Evolutionary conservation across 2,888 invertebrate genomes (phyloP), one percentile per base, ranked within the genome.

Genomic region (Lycophotia porphyrea): DNA sequence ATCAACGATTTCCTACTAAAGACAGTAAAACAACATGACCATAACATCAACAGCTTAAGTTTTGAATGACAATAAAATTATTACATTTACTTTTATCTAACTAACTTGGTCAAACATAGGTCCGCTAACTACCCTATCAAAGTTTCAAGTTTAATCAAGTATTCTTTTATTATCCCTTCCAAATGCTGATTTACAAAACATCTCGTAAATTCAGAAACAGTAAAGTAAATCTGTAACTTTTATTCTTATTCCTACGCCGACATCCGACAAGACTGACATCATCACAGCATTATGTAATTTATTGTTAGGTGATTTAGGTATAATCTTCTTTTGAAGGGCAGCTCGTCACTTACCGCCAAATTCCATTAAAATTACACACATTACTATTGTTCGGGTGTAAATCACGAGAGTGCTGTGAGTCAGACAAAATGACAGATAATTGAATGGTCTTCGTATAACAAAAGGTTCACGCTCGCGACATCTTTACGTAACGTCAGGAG

Each of bases 301-400:
- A 72, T 83, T 71, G 34, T 74, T n/a, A 72, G 39, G 39, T 31
- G 58, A 58, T 58, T 60, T 34, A 60, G 21, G 34, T 49, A 58
- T 60, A 76, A 80, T 81, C 60, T 72, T 67, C 34, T 31, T 34
- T 64, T 71, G 77, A 87, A 87, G 80, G 81, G 75, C 78, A 77
- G n/a, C 47, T 77, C 72, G 61, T 74, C 78, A 80, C 75, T 84
- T 87, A 74, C n/a, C 64, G 61, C 73, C 49, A 80, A 86, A 87
- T 84, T 86, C 72, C 67, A 76, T 82, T 73, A 85, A 84, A 85
- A 80, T 78, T 78, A 86, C 80, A 80, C 71, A 64, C 82, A 86
- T 82, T 87, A 83, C 85, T 84, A 88, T 88, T 88, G 87, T 88
- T 81, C 70, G 60, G 60, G 67, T 68, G 78, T 61, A 78, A 86